Conservation (phyloP, 2,888 invertebrate genomes). For the Sinopyrophorus schimmeli region DNA sequence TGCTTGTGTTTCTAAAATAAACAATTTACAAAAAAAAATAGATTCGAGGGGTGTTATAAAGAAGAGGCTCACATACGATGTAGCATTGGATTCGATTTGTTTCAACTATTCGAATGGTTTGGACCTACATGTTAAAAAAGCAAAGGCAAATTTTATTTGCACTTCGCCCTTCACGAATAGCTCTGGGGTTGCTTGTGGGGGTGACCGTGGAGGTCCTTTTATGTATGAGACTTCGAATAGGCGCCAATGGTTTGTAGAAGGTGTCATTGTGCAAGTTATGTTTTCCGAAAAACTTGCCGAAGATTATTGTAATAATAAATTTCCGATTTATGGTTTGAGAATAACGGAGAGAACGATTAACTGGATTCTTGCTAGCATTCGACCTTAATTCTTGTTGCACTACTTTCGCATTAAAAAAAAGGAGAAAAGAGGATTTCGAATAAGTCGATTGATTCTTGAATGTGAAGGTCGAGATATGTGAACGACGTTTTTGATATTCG, state of each 20-base stretch:
- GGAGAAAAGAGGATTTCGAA: not conserved
- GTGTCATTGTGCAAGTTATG: slow-evolving; percentile 5
- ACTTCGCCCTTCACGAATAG: not conserved
- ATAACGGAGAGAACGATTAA: slow-evolving; percentile 6
- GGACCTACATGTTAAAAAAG: not conserved
- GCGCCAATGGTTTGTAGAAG: slow-evolving; percentile 10
- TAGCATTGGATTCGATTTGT: slow-evolving; percentile 1
- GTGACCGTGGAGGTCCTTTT: slow-evolving; percentile 12
- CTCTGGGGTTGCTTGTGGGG: not conserved
- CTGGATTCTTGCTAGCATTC: slow-evolving; percentile 7
- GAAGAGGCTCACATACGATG: slow-evolving; percentile 6
- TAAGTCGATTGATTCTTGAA: not conserved
- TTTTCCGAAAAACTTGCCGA: not conserved
- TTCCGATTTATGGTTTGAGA: slow-evolving; percentile 3
- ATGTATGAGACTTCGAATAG: slow-evolving; percentile 6
- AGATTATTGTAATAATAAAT: not conserved
- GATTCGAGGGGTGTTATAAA: slow-evolving; percentile 4
- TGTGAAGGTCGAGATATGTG: not conserved
- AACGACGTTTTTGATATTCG: too few relatives aligned
- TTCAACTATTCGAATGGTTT: slow-evolving; percentile 3
- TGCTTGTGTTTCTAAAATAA: too few relatives aligned
- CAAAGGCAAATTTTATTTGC: slow-evolving; percentile 8
- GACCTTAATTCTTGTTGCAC: not conserved
- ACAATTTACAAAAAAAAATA: too few relatives aligned
- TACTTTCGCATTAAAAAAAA: too few relatives aligned